Conservation (phyloP, 2,113 vertebrate genomes). For the Planiliza haematocheilus region DNA sequence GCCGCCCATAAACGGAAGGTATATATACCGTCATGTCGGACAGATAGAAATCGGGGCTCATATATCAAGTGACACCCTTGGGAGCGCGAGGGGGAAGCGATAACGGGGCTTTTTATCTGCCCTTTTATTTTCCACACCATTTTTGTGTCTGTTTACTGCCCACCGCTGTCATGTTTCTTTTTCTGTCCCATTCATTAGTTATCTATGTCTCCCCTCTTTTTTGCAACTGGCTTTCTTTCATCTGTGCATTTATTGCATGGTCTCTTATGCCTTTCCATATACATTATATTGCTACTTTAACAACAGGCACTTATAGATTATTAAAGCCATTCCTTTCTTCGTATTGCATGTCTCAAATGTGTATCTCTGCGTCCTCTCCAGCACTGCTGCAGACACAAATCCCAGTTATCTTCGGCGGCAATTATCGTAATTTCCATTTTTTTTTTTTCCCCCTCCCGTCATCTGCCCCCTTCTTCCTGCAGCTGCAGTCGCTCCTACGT, state of each 20-base stretch:
- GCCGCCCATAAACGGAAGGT: conserved; percentile 84
- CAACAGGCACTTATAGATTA: conserved; percentile 13
- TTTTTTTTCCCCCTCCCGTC: conserved; percentile 9
- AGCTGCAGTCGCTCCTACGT: conserved; percentile 86
- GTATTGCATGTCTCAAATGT: neutral
- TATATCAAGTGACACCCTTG: conserved; percentile 64
- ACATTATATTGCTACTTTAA: conserved; percentile 10
- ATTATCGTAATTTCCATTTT: conserved; percentile 24
- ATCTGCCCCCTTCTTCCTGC: conserved; percentile 30
- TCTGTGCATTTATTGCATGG: conserved; percentile 15
- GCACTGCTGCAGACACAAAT: conserved; percentile 17
- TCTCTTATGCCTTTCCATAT: conserved; percentile 12
- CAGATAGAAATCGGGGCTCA: conserved; percentile 71
- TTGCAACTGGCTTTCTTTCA: neutral
- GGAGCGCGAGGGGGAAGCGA: conserved; percentile 55
- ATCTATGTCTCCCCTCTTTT: conserved; percentile 4
- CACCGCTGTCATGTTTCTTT: conserved; percentile 61
- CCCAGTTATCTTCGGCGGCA: conserved; percentile 24
- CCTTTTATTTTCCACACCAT: conserved; percentile 68
- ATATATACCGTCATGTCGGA: conserved; percentile 51
- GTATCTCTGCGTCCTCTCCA: neutral
- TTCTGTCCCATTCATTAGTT: conserved; percentile 48
- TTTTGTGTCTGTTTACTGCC: conserved; percentile 60
- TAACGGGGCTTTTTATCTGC: conserved; percentile 71
- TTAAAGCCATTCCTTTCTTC: conserved; percentile 13